Evolutionary conservation across 2,113 vertebrate species (phyloP).

Genomic region (Carassius gibelio): DNA sequence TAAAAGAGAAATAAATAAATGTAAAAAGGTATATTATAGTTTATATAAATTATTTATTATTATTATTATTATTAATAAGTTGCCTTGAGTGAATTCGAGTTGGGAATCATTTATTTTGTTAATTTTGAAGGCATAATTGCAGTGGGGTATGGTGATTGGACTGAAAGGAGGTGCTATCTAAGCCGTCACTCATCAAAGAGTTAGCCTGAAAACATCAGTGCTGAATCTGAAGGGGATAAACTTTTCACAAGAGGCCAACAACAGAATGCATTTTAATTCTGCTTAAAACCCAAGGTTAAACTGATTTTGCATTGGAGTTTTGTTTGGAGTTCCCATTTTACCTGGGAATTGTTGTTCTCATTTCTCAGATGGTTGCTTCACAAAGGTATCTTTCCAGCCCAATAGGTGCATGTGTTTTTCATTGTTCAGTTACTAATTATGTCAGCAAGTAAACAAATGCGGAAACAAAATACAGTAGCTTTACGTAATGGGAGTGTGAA

Average conservation of each 20-base stretch:
- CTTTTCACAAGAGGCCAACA: not conserved
- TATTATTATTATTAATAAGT: not conserved
- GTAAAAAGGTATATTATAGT: not conserved
- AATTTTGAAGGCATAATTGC: constrained; percentile 3
- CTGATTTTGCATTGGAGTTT: not conserved
- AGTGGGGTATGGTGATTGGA: not conserved
- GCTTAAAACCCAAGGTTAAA: not conserved
- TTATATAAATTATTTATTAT: not conserved
- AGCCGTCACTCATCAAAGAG: not conserved
- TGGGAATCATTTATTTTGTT: not conserved
- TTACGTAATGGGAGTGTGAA: not conserved
- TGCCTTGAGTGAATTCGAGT: not conserved
- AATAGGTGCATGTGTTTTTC: constrained; percentile 2
- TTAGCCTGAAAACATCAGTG: not conserved
- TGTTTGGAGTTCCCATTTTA: not conserved
- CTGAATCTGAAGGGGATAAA: not conserved
- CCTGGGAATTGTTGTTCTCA: not conserved
- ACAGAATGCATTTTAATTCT: not conserved
- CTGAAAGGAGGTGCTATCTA: not conserved
- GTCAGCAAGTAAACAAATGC: constrained; percentile 4
- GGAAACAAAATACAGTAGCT: not conserved
- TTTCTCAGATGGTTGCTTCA: not conserved
- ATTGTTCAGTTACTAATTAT: constrained; percentile 27
- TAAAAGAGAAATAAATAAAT: not conserved
- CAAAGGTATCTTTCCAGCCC: constrained; percentile 15